Evolutionary conservation across 2,888 invertebrate species (phyloP), one percentile per base, ranked within the genome.

Genomic region (Thyatira batis): DNA sequence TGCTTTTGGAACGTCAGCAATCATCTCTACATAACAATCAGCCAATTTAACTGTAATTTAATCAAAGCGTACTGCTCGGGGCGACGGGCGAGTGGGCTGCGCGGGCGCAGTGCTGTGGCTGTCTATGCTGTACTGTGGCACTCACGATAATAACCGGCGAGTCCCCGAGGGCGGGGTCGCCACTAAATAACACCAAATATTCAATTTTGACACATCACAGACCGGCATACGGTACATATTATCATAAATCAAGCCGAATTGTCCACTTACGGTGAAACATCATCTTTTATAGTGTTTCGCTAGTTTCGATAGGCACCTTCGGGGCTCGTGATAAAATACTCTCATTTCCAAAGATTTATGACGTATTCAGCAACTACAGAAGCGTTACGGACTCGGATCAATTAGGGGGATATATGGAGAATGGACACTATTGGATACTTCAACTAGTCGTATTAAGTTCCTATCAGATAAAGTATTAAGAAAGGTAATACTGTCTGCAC

Each of bases 121-220:
- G 13, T 17, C 33, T 17, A n/a, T n/a, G n/a, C 13, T 39, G 17
- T 39, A 11, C 39, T 33, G 5, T 33, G 11, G n/a, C 17, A 39
- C 39, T 8, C 17, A 52, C 33, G 30, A 46, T 46, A 33, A 45
- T 33, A 45, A 11, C 23, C 27, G 45, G 43, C 20, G 28, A 33
- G 43, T 8, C 10, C 49, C 49, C 50, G 54, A 62, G 70, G 66
- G 62, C 66, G 61, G 45, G 56, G 57, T 61, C 66, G 60, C 57
- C 60, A 58, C 55, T 73, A 69, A 67, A 75, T 72, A 61, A 73
- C 64, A 60, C 51, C 39, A 60, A 64, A 73, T 71, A 72, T 75
- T 73, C 71, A 71, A 68, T 75, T 71, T 59, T 73, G 71, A 69
- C 71, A 71, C 63, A 67, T 61, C 66, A 65, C 69, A 64, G 57